phyloP scores from a whole-genome alignment of 2,888 invertebrate genomes.

The Aquatica leii region DNA sequence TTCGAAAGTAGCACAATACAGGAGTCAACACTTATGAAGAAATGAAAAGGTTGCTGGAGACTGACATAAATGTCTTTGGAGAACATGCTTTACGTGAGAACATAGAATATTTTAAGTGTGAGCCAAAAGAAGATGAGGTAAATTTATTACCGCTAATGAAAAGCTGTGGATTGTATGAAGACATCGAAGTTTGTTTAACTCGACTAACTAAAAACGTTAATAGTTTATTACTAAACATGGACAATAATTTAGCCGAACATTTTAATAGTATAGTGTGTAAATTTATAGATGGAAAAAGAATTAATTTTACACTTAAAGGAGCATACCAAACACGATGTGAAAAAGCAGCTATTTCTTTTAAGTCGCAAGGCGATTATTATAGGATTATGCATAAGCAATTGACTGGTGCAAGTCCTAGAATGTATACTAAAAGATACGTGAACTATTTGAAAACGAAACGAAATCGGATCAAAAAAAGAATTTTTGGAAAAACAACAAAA shows the following conservation, averaged over 20 bases:
- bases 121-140: neutral
- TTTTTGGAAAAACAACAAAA: neutral
- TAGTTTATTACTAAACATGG: constrained; percentile 23
- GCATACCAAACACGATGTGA: constrained; percentile 25
- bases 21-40: neutral
- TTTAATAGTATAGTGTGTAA: constrained; percentile 17
- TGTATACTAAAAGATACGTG: constrained; percentile 5
- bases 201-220: constrained; percentile 18
- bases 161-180: constrained; percentile 23
- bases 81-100: constrained; percentile 8
- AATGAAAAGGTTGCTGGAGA: neutral
- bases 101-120: neutral
- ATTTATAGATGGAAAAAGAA: constrained; percentile 19
- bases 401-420: constrained; percentile 5
- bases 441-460: neutral
- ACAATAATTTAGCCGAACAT: constrained; percentile 16
- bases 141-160: constrained; percentile 15
- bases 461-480: no score
- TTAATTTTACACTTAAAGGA: constrained; percentile 12
- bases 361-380: constrained; percentile 9
- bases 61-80: constrained; percentile 8
- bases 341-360: constrained; percentile 18
- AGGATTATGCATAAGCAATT: constrained; percentile 11
- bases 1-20: neutral
- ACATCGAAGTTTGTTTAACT: constrained; percentile 11